phyloP scores from a whole-genome alignment of 2,113 vertebrate genomes.

The Tachysurus vachellii region DNA sequence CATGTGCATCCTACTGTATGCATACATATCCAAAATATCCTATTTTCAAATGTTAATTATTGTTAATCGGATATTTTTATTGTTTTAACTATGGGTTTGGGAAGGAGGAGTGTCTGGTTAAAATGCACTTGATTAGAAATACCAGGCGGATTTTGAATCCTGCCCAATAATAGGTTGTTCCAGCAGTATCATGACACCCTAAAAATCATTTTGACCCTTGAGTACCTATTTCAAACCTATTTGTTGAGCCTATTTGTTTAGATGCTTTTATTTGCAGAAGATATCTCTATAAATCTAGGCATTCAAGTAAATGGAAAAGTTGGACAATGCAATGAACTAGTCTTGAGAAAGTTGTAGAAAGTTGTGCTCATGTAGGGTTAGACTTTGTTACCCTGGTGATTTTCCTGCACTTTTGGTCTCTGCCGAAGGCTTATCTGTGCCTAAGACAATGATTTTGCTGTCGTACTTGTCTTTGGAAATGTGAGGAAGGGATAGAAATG shows the following conservation, averaged over 20 bases:
- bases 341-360: background rate
- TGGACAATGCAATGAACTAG: background rate
- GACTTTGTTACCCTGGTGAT: slow-evolving; percentile 7
- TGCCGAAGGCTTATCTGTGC: background rate
- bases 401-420: background rate
- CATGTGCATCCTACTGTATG: background rate
- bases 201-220: background rate
- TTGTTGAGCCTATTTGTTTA: background rate
- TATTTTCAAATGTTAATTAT: no score
- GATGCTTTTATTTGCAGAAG: background rate
- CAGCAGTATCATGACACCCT: background rate
- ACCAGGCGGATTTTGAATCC: background rate
- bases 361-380: background rate
- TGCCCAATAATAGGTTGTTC: background rate
- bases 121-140: background rate
- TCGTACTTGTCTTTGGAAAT: background rate
- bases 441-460: background rate
- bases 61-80: background rate
- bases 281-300: background rate
- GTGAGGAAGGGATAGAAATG: background rate
- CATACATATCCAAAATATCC: background rate
- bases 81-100: background rate
- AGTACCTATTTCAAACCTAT: background rate
- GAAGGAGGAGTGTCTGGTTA: background rate
- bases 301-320: background rate